Evolutionary conservation across 1,140 invertebrate genomes (phyloP).

Genomic region (Mylabris phalerata): DNA sequence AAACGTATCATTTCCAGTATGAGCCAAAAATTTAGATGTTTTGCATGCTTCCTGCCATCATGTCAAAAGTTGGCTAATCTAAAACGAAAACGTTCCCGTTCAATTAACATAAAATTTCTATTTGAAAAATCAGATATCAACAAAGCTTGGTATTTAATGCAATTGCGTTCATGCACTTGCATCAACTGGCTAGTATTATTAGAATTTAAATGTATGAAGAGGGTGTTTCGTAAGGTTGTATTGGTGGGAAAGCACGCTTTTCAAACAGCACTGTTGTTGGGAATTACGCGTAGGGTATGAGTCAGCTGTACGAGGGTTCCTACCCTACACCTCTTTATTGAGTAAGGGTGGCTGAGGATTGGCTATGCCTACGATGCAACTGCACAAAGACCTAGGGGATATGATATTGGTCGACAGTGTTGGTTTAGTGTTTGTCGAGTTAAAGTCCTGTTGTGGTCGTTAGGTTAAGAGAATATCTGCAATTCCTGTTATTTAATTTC

Average conservation of each 20-base stretch:
- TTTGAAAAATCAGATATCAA: too few relatives aligned
- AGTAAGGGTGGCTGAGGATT: constrained; percentile 41
- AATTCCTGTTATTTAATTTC: background rate
- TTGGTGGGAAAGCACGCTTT: constrained; percentile 9
- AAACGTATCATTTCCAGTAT: too few relatives aligned
- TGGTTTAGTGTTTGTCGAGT: constrained; percentile 42
- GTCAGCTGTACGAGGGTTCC: constrained; percentile 36
- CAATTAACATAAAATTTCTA: too few relatives aligned
- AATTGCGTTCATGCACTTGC: too few relatives aligned
- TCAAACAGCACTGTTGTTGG: constrained; percentile 7
- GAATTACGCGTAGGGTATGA: constrained; percentile 30
- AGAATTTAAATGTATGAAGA: too few relatives aligned
- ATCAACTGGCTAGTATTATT: too few relatives aligned
- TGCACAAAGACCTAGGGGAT: constrained; percentile 36
- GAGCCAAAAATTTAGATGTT: too few relatives aligned
- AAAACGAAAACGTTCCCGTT: too few relatives aligned
- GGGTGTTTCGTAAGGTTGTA: background rate
- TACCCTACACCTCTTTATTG: constrained; percentile 42
- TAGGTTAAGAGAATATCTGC: constrained; percentile 18
- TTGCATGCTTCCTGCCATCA: background rate
- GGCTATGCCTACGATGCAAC: constrained; percentile 37
- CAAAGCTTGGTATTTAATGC: too few relatives aligned
- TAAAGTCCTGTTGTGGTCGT: constrained; percentile 42
- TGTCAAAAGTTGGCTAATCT: background rate
- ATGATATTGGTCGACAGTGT: constrained; percentile 36